These are phyloP conservation scores for Casuarius casuarius DNA, from an alignment of 2,113 vertebrate genomes.

Conservation along the genomic window DNA sequence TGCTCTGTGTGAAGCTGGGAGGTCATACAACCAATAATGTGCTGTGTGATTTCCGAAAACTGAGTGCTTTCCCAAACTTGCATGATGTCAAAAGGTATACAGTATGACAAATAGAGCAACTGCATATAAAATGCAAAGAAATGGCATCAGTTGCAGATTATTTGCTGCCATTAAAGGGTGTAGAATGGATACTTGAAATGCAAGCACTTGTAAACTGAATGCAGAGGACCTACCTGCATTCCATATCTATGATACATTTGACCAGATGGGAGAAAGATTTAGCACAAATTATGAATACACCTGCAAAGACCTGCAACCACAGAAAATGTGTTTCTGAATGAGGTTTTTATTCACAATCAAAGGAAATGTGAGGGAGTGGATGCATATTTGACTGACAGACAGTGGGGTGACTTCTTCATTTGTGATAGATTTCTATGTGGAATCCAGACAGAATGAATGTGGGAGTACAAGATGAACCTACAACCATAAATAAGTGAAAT, in stretches of 20 bases:
- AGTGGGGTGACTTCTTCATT: background rate
- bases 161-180: background rate
- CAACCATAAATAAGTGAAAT: background rate
- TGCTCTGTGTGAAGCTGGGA: background rate
- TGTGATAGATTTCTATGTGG: background rate
- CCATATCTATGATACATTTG: background rate
- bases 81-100: conserved; percentile 2
- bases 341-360: conserved; percentile 6
- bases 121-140: conserved; percentile 15
- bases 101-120: conserved; percentile 32
- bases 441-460: background rate
- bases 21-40: conserved; percentile 5
- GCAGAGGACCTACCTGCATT: background rate
- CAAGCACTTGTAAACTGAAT: background rate
- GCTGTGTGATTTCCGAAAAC: conserved; percentile 20
- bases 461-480: background rate
- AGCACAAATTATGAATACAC: background rate
- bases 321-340: background rate
- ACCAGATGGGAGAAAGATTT: background rate
- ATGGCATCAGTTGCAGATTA: background rate
- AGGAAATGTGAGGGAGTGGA: background rate
- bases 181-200: background rate
- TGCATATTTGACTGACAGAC: background rate
- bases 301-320: background rate
- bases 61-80: background rate